Conservation (phyloP, 2,797 vertebrate genomes). For the Coranthus polyacanthus region DNA sequence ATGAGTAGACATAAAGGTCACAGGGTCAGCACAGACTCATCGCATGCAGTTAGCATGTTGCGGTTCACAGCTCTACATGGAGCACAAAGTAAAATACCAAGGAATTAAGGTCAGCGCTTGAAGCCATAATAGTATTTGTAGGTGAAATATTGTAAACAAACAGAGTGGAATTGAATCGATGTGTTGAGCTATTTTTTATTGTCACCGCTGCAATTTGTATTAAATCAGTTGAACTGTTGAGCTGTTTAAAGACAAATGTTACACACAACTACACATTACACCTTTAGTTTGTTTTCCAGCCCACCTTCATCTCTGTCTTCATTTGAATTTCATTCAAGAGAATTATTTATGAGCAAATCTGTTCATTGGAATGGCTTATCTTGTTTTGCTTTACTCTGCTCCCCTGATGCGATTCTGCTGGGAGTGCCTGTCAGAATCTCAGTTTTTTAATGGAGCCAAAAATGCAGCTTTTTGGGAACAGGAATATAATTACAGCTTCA, state of each 20-base stretch:
- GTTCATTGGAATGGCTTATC: slow-evolving; percentile 74
- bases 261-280: slow-evolving; percentile 61
- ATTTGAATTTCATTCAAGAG: slow-evolving; percentile 80
- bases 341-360: slow-evolving; percentile 86
- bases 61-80: slow-evolving; percentile 31
- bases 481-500: slow-evolving; percentile 68
- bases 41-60: slow-evolving; percentile 17
- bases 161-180: slow-evolving; percentile 30
- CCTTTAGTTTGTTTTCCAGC: slow-evolving; percentile 68
- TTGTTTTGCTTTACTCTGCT: slow-evolving; percentile 73
- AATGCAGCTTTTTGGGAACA: slow-evolving; percentile 55
- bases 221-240: slow-evolving; percentile 51
- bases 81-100: slow-evolving; percentile 48
- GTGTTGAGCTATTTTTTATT: slow-evolving; percentile 36
- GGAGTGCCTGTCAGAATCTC: slow-evolving; percentile 71
- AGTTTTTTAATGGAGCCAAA: slow-evolving; percentile 54
- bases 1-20: slow-evolving; percentile 43
- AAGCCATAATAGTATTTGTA: slow-evolving; percentile 49
- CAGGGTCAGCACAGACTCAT: slow-evolving; percentile 43
- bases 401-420: slow-evolving; percentile 66
- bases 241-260: slow-evolving; percentile 66
- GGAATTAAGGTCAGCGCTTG: slow-evolving; percentile 54
- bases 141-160: slow-evolving; percentile 39
- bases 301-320: slow-evolving; percentile 65
- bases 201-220: slow-evolving; percentile 20